These are phyloP conservation scores for Nerophis lumbriciformis DNA, from an alignment of 2,113 vertebrate genomes.

Conservation along the genomic window DNA sequence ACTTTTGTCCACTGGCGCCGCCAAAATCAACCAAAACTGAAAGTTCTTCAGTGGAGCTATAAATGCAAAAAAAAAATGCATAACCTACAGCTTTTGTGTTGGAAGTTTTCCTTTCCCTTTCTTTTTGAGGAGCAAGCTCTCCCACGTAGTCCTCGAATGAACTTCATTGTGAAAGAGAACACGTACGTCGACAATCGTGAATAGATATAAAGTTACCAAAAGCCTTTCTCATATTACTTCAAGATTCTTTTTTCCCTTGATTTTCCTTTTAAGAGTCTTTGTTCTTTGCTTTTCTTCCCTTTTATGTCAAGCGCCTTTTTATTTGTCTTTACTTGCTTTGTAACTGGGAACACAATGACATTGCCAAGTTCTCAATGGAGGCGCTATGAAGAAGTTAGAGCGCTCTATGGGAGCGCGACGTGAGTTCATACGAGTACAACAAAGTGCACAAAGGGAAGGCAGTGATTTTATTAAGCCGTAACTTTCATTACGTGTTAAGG, in stretches of 20 bases:
- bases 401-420: constrained; percentile 6
- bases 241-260: not conserved
- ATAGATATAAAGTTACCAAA: constrained; percentile 23
- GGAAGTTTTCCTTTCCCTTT: constrained; percentile 16
- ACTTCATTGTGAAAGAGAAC: constrained; percentile 28
- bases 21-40: too few species aligned
- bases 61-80: too few species aligned
- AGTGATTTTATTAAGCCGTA: not conserved
- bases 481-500: not conserved
- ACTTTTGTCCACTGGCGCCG: too few species aligned
- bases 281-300: not conserved
- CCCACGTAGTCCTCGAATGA: constrained; percentile 16
- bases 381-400: constrained; percentile 2
- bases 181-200: constrained; percentile 16
- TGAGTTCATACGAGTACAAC: constrained; percentile 12
- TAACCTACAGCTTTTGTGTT: not conserved
- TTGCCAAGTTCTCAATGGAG: constrained; percentile 24
- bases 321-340: constrained; percentile 19
- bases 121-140: constrained; percentile 20
- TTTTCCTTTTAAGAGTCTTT: constrained; percentile 1
- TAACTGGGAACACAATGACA: constrained; percentile 19
- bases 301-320: constrained; percentile 14
- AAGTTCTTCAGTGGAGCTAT: too few species aligned
- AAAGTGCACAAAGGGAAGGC: constrained; percentile 4
- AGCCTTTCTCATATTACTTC: constrained; percentile 10